phyloP scores from a whole-genome alignment of 2,888 invertebrate species.

The Ptychoptera albimana region DNA sequence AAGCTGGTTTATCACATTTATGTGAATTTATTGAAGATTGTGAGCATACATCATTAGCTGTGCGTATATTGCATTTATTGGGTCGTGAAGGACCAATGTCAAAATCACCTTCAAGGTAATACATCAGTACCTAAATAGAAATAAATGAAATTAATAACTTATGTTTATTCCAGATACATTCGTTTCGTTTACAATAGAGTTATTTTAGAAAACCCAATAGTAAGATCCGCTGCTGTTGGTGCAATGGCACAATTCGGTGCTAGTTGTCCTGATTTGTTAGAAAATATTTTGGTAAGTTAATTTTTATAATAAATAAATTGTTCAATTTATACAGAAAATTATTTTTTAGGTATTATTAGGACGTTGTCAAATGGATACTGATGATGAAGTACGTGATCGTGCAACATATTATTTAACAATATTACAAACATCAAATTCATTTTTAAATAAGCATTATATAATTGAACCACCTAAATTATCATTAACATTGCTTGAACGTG shows the following conservation, averaged over 20 bases:
- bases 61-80: slow-evolving; percentile 85
- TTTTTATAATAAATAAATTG: no score
- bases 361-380: slow-evolving; percentile 87
- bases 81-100: slow-evolving; percentile 96
- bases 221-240: slow-evolving; percentile 92
- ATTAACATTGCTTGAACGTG: slow-evolving; percentile 74
- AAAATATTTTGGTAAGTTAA: slow-evolving; percentile 47
- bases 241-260: slow-evolving; percentile 98
- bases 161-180: slow-evolving; percentile 40
- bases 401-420: slow-evolving; percentile 92
- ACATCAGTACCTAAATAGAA: not conserved
- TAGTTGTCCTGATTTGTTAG: slow-evolving; percentile 72
- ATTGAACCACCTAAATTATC: slow-evolving; percentile 64
- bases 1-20: slow-evolving; percentile 86
- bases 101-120: slow-evolving; percentile 65
- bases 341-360: slow-evolving; percentile 44
- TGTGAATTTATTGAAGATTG: slow-evolving; percentile 99
- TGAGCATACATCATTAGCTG: slow-evolving; percentile 92
- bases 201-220: slow-evolving; percentile 89
- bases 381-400: slow-evolving; percentile 96
- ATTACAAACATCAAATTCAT: slow-evolving; percentile 50
- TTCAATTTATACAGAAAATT: no score
- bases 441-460: slow-evolving; percentile 61
- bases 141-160: not conserved
- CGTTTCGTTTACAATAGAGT: slow-evolving; percentile 80